Percentiles rank a stretch among this genome's conserved stretches.
Evolutionary conservation across 2,797 vertebrate species (phyloP).

Genomic region (Esox lucius): DNA sequence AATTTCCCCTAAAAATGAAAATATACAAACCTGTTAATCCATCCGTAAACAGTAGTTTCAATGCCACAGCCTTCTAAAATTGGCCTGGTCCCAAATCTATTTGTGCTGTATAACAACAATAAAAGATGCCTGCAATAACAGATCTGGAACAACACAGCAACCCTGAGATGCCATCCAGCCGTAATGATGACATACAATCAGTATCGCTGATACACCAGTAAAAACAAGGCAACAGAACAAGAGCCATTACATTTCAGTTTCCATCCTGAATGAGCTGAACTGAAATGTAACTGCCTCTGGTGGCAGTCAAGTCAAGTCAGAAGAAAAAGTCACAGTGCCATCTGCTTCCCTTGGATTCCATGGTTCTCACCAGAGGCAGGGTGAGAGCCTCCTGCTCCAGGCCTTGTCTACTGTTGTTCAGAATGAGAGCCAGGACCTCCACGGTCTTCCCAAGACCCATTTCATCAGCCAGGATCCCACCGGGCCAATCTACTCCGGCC

Average conservation of each 20-base stretch:
- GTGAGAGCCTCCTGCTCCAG: conserved; percentile 81
- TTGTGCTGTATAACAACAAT: no score
- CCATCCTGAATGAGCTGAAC: no score
- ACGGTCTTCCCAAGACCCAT: conserved; percentile 99
- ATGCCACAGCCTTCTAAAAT: not conserved
- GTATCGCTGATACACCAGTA: no score
- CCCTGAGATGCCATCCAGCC: no score
- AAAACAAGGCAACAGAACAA: no score
- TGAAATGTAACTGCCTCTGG: not conserved
- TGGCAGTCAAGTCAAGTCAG: not conserved
- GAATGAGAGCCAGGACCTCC: conserved; percentile 94
- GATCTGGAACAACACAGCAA: no score
- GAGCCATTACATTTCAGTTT: no score
- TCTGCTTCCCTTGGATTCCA: not conserved
- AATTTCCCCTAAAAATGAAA: conserved; percentile 83
- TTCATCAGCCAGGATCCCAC: conserved; percentile 97
- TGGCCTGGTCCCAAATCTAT: no score
- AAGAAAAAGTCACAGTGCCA: not conserved
- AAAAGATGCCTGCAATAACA: no score
- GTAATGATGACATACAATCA: no score
- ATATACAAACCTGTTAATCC: not conserved
- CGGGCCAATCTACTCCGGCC: conserved; percentile 89
- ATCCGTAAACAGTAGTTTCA: not conserved
- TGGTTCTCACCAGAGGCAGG: conserved; percentile 85
- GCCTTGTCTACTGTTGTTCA: conserved; percentile 85